Base-by-base conservation (phyloP, 2,888 invertebrate species). In the Cryptus viduatorius region DNA sequence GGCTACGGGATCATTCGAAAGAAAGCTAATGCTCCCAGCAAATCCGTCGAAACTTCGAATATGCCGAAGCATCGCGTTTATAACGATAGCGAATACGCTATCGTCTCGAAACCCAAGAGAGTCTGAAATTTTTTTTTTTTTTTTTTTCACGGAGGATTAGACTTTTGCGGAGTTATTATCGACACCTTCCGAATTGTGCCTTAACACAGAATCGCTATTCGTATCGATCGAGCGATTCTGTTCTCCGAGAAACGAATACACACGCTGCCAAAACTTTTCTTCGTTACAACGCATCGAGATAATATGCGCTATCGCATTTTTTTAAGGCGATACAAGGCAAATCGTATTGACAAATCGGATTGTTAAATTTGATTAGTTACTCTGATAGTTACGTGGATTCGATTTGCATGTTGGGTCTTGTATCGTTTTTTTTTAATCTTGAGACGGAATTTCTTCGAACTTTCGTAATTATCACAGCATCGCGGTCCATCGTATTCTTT, bases 51-150 rank as follows among this genome's bases (percentile, higher is more conserved):
- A 19, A 83, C 88, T 37, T 76, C 82, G 29, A 88, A 93, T 19
- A 95, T 95, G 88, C 94, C 97, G 48, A 95, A 95, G 90, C 97
- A 97, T 92, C 96, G 96, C 90, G 95, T 95, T 89, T 96, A 96
- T 88, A 97, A 97, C 92, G 96, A 97, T 78, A 96, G 96, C 86
- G 97, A 97, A 90, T 98, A 98, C 94, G 97, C 97, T 85, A 95
- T 97, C 90, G 96, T 98, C 80, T 97, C 97, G 92, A 97, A 97
- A 94, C 96, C 97, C 91, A 97, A 97, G 95, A 95, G 96, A 94
- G 97, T 97, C 94, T 97, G 95, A 94, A 77, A 37, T 16, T 71
- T 37, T 37, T 37, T 37, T 37, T 37, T 24, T 29, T 72, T 73
- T 72, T 73, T 48, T 48, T 24, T 68, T 37, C 48, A 7, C 48